These are phyloP conservation scores for Drosophila triauraria DNA, from an alignment of 1,140 invertebrate genomes.

Conservation along the genomic window DNA sequence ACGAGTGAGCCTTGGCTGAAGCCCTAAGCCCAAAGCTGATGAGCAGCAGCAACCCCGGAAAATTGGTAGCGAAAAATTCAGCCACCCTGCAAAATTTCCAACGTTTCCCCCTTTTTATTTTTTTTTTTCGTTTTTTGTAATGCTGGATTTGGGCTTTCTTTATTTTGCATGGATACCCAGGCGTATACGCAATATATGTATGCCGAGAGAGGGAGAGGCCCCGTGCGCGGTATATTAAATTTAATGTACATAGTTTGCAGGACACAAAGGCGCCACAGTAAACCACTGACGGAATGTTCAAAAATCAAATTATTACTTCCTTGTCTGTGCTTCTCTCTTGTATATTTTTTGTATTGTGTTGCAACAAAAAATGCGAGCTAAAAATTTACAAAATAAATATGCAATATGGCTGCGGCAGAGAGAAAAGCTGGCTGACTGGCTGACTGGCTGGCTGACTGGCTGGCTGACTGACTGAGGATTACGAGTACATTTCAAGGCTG, in stretches of 20 bases:
- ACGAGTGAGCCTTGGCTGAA: slow-evolving; percentile 17
- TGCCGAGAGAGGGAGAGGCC: background rate
- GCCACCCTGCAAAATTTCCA: background rate
- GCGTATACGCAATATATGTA: slow-evolving; percentile 45
- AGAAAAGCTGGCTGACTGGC: slow-evolving; percentile 25
- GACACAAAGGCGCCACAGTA: slow-evolving; percentile 10
- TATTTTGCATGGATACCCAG: slow-evolving; percentile 11
- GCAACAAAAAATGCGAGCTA: slow-evolving; percentile 6
- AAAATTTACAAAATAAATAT: slow-evolving; percentile 44
- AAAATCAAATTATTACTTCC: slow-evolving; percentile 61
- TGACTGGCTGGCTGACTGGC: slow-evolving; percentile 7
- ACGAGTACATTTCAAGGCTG: slow-evolving; percentile 46
- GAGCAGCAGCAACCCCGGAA: slow-evolving; percentile 41
- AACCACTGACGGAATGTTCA: slow-evolving; percentile 36
- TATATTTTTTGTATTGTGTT: background rate
- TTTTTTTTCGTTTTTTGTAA: background rate
- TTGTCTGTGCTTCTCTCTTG: background rate
- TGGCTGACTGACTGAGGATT: slow-evolving; percentile 19
- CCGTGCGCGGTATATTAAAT: slow-evolving; percentile 36
- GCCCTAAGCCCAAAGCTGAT: slow-evolving; percentile 46
- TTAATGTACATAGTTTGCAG: slow-evolving; percentile 31
- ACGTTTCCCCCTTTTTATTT: slow-evolving; percentile 6
- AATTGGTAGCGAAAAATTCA: slow-evolving; percentile 9
- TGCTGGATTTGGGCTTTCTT: slow-evolving; percentile 23
- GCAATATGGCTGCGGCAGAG: slow-evolving; percentile 26